phyloP scores from a whole-genome alignment of 1,140 invertebrate species.

The Tetraneura akinire region DNA sequence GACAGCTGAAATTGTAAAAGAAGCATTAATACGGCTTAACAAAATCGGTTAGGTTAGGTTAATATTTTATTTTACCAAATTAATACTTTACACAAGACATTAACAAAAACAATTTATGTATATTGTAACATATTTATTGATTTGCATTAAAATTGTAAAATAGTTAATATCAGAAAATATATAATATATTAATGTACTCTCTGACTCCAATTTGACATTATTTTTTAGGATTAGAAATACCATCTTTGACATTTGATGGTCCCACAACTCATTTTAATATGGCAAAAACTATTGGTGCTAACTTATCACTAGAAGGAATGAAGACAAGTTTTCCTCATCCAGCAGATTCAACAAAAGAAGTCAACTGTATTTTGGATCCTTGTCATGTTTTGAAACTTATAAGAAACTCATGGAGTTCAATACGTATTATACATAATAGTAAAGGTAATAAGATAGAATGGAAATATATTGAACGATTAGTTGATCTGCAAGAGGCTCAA shows the following conservation, averaged over 20 bases:
- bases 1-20: conserved; percentile 49
- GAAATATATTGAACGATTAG: background rate
- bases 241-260: conserved; percentile 39
- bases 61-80: too few species aligned
- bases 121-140: too few species aligned
- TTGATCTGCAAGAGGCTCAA: background rate
- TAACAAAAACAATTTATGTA: too few species aligned
- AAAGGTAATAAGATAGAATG: background rate
- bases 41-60: conserved; percentile 5
- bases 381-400: background rate
- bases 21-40: conserved; percentile 3
- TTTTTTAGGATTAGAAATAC: background rate
- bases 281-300: conserved; percentile 1
- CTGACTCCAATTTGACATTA: too few species aligned
- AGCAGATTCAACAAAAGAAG: background rate
- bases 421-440: background rate
- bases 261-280: conserved; percentile 22
- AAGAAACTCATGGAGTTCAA: conserved; percentile 4
- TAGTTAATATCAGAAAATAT: too few species aligned
- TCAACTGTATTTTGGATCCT: background rate
- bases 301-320: background rate
- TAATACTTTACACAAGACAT: too few species aligned
- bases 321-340: conserved; percentile 49
- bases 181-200: too few species aligned
- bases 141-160: too few species aligned